Percentiles rank a stretch among this genome's conserved stretches.
phyloP scores from a whole-genome alignment of 2,113 vertebrate species.

The Trichechus manatus region DNA sequence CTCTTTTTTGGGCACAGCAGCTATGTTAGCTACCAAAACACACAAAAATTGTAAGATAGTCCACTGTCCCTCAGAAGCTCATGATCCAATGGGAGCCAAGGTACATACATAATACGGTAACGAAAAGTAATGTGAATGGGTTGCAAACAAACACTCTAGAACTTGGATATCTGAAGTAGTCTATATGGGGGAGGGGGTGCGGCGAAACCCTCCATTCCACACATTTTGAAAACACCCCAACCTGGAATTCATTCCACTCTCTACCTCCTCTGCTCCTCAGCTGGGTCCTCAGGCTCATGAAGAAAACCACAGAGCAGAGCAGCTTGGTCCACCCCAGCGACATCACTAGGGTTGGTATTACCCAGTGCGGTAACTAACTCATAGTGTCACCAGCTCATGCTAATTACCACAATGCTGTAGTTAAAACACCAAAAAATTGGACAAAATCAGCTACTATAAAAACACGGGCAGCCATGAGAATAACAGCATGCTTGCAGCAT shows the following conservation, averaged over 20 bases:
- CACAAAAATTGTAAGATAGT: not conserved
- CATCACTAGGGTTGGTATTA: no score
- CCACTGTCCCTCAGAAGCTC: not conserved
- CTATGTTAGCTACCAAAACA: not conserved
- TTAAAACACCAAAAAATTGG: no score
- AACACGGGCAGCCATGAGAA: no score
- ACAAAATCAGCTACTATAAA: no score
- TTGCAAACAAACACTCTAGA: slow-evolving; percentile 14
- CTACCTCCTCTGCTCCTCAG: not conserved
- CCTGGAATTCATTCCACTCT: not conserved
- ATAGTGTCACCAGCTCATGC: no score
- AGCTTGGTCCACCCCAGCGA: not conserved
- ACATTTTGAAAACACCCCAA: not conserved
- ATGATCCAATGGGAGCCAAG: not conserved
- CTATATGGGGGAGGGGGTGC: not conserved
- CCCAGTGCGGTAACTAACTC: no score
- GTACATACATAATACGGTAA: not conserved
- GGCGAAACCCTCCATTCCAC: not conserved
- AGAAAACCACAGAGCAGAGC: not conserved
- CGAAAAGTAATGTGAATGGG: not conserved
- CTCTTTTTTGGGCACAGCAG: not conserved
- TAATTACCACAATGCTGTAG: no score
- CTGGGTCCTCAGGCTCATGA: not conserved
- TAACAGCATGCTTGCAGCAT: no score
- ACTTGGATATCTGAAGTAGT: not conserved